A percentile compares a stretch with the other conserved stretches of the same genome.
Conservation (phyloP, 2,797 vertebrate genomes). For the Molossus molossus region DNA sequence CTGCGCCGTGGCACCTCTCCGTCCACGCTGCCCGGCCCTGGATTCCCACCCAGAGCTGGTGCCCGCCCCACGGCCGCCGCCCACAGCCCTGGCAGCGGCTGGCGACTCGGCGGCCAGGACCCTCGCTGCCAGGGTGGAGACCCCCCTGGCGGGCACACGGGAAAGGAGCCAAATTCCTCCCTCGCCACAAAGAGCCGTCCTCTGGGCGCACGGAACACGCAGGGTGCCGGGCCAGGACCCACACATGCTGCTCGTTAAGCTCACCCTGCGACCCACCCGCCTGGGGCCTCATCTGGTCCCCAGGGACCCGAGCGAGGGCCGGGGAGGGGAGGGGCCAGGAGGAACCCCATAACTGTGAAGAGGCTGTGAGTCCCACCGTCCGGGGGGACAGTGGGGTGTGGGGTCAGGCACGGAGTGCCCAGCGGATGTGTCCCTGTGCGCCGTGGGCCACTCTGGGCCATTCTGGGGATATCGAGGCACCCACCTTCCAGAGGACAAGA, state of each 20-base stretch:
- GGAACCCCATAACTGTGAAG: not conserved
- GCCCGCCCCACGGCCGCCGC: not conserved
- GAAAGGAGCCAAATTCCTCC: conserved; percentile 24
- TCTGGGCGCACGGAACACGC: not conserved
- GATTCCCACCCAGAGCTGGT: conserved; percentile 80
- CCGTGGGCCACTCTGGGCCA: not conserved
- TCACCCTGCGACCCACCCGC: not conserved
- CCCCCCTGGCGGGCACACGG: not conserved
- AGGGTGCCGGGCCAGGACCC: not conserved
- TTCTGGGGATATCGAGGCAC: not conserved
- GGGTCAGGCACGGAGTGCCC: not conserved
- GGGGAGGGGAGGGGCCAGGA: accelerated
- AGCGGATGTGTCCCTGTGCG: accelerated
- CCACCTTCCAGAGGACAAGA: not conserved
- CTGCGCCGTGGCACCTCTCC: conserved; percentile 85
- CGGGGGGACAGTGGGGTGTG: accelerated
- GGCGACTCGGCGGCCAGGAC: conserved; percentile 35
- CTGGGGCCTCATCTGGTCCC: not conserved
- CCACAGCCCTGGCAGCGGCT: not conserved
- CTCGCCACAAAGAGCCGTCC: not conserved
- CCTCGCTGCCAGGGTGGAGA: accelerated
- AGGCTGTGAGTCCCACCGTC: too few species aligned
- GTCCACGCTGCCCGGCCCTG: conserved; percentile 53
- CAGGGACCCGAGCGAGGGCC: not conserved
- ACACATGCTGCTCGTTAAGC: conserved; percentile 43